Conservation (phyloP, 2,797 vertebrate species). For the Diceros bicornis region DNA sequence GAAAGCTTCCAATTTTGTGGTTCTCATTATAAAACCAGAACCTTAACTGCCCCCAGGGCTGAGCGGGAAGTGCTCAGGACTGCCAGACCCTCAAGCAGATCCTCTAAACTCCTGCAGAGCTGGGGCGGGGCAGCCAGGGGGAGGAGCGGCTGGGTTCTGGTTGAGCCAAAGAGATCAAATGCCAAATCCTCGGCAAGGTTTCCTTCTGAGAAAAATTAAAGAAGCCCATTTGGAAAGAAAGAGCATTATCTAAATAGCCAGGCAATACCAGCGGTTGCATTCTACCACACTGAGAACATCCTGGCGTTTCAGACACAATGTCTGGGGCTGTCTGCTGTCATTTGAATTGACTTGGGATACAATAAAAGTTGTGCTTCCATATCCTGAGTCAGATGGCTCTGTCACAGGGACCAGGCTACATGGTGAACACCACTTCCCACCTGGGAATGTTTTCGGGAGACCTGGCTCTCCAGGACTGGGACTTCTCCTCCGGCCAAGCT, state of each 20-base stretch:
- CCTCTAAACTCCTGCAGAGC: not conserved
- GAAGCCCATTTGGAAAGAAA: slow-evolving; percentile 37
- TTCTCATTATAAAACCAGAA: slow-evolving; percentile 49
- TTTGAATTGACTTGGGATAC: slow-evolving; percentile 4
- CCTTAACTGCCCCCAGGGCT: not conserved
- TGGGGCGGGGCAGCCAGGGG: not conserved
- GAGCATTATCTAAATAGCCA: slow-evolving; percentile 7
- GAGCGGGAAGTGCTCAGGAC: not conserved
- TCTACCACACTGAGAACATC: not conserved
- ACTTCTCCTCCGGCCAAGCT: not conserved
- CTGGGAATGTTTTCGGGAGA: not conserved
- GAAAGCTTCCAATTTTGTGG: slow-evolving; percentile 54
- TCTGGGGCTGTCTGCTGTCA: not conserved
- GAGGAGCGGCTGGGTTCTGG: not conserved
- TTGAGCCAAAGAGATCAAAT: not conserved
- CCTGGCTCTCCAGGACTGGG: not conserved
- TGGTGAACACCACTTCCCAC: not conserved
- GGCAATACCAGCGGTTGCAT: not conserved
- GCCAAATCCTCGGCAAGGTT: not conserved
- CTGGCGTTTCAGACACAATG: not conserved
- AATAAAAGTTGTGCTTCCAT: not conserved
- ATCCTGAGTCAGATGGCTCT: not conserved
- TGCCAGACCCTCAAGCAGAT: not conserved
- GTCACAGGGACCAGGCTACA: not conserved
- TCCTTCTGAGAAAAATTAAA: slow-evolving; percentile 54